Evolutionary conservation across 2,888 invertebrate species (phyloP).

Genomic region (Apotomis turbidana): DNA sequence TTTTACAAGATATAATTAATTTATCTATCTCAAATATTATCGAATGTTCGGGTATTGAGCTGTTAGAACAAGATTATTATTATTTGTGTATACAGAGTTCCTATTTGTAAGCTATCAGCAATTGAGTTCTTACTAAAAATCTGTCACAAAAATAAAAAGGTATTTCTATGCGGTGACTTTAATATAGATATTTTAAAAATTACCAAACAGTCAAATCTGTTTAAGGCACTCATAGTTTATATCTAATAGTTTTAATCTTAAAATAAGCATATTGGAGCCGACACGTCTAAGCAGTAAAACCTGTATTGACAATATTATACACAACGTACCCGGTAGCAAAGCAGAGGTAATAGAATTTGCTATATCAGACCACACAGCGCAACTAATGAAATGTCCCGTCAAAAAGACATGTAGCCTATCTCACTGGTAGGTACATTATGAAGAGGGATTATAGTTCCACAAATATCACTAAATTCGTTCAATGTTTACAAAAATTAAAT

Average conservation of each 20-base stretch:
- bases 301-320: slow-evolving; percentile 1
- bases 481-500: not conserved
- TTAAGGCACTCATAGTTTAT: not conserved
- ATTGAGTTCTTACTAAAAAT: no score
- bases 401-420: not conserved
- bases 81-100: slow-evolving; percentile 5
- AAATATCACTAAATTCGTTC: slow-evolving; percentile 4
- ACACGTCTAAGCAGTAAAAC: not conserved
- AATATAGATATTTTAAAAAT: slow-evolving; percentile 4
- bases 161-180: slow-evolving; percentile 4
- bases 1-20: not conserved
- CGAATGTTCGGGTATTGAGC: not conserved
- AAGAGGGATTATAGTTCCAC: not conserved
- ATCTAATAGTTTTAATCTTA: slow-evolving; percentile 3
- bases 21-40: not conserved
- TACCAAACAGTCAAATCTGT: not conserved
- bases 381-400: slow-evolving; percentile 8
- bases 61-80: not conserved
- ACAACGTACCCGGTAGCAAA: slow-evolving; percentile 6
- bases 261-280: not conserved
- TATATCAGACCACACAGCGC: slow-evolving; percentile 12
- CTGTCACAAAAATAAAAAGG: not conserved
- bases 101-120: not conserved
- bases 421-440: slow-evolving; percentile 2
- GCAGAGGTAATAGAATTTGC: slow-evolving; percentile 1